Conservation (phyloP, 2,888 invertebrate genomes). For the Cyrtodaria siliqua region DNA sequence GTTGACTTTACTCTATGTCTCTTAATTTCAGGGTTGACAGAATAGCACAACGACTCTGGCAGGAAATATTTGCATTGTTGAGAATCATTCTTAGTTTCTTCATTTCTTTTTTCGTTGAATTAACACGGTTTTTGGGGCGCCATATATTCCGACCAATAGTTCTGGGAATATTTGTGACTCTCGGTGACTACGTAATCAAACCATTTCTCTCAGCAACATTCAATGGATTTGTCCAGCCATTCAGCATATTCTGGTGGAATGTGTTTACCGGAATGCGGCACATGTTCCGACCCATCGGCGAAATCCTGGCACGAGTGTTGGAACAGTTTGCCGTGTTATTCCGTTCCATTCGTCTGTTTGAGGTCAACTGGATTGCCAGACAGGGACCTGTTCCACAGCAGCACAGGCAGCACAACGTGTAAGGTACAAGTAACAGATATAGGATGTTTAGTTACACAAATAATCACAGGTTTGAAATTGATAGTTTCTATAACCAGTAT, state of each 20-base stretch:
- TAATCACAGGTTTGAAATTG: no score
- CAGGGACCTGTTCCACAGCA: no score
- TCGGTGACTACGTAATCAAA: slow-evolving; percentile 71
- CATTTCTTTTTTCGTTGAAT: slow-evolving; percentile 68
- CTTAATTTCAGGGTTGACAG: slow-evolving; percentile 67
- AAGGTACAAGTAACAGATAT: no score
- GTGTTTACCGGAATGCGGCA: slow-evolving; percentile 67
- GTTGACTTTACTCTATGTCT: no score
- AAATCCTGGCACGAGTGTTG: slow-evolving; percentile 60
- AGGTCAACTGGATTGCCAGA: slow-evolving; percentile 32
- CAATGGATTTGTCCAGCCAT: slow-evolving; percentile 71
- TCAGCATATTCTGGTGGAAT: slow-evolving; percentile 71
- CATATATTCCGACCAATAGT: slow-evolving; percentile 69
- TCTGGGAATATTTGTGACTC: slow-evolving; percentile 61
- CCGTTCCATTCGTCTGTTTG: slow-evolving; percentile 62
- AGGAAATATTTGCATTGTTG: slow-evolving; percentile 67
- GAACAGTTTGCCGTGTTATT: slow-evolving; percentile 67
- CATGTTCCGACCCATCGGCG: slow-evolving; percentile 68
- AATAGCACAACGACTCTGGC: slow-evolving; percentile 64
- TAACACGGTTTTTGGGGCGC: slow-evolving; percentile 61
- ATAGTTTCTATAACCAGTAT: no score
- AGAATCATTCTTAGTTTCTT: slow-evolving; percentile 67
- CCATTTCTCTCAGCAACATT: slow-evolving; percentile 68
- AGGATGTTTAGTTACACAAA: no score
- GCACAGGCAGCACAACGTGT: no score